Percentiles rank a stretch among this genome's conserved stretches.
Evolutionary conservation across 2,113 vertebrate species (phyloP).

Genomic region (Catharus minimus): DNA sequence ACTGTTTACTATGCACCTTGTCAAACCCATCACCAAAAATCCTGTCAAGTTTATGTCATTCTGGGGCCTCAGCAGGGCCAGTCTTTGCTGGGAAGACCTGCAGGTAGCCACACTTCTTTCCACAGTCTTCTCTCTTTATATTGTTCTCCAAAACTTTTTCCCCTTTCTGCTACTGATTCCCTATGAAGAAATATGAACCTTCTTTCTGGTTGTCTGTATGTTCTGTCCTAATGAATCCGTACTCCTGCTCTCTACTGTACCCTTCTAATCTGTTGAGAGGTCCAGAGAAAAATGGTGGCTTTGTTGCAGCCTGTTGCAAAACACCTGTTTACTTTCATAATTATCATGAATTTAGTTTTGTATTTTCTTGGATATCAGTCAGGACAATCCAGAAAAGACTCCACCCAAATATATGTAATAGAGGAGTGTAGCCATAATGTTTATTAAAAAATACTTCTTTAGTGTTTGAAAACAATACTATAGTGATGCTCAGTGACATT

Average conservation of each 20-base stretch:
- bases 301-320: background rate
- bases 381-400: background rate
- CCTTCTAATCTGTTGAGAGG: background rate
- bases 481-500: background rate
- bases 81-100: background rate
- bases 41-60: rapidly evolving
- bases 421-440: no score
- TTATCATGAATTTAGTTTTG: background rate
- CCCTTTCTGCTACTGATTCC: background rate
- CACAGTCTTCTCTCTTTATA: background rate
- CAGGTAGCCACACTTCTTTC: background rate
- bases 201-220: background rate
- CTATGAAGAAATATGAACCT: background rate
- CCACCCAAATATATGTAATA: background rate
- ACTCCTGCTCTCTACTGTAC: background rate
- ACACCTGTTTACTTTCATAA: background rate
- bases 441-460: background rate
- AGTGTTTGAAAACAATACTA: background rate
- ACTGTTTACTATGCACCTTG: background rate
- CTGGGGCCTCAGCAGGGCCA: background rate
- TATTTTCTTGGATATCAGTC: background rate
- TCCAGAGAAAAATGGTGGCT: background rate
- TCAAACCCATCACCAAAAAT: background rate
- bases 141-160: background rate
- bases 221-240: background rate